A percentile compares a stretch with the other conserved stretches of the same genome.
phyloP scores from a whole-genome alignment of 53 echinoderm and acorn worm species.

The Patiria pectinifera region DNA sequence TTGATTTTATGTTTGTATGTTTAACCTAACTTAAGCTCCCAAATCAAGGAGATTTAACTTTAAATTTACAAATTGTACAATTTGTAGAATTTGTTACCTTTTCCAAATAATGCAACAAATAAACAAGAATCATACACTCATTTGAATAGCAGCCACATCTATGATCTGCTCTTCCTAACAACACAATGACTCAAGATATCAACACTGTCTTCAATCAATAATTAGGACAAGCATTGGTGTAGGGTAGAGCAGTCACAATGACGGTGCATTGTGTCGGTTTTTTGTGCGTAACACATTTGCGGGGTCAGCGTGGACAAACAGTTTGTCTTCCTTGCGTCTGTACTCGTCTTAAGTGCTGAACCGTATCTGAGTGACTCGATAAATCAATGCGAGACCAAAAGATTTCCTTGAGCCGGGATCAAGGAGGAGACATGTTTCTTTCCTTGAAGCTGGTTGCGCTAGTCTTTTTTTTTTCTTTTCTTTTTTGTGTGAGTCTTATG shows the following conservation, averaged over 20 bases:
- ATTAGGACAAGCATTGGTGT: background rate
- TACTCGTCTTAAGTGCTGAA: background rate
- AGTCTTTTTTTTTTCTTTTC: background rate
- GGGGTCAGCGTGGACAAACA: background rate
- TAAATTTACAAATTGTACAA: too few relatives aligned
- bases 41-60: too few relatives aligned
- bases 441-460: background rate
- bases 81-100: too few relatives aligned
- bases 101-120: too few relatives aligned
- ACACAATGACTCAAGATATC: too few relatives aligned
- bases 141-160: too few relatives aligned
- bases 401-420: constrained; percentile 24
- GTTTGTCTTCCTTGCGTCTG: background rate
- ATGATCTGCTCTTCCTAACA: too few relatives aligned
- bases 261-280: background rate
- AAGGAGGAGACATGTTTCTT: constrained; percentile 1
- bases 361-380: constrained; percentile 9
- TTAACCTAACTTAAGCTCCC: too few relatives aligned
- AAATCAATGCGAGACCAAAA: background rate
- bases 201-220: too few relatives aligned
- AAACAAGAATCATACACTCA: too few relatives aligned
- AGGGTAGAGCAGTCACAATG: background rate
- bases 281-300: background rate
- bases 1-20: too few relatives aligned
- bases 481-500: background rate